These are phyloP conservation scores for Calycopis cecrops DNA, from an alignment of 1,140 invertebrate genomes.

Conservation along the genomic window DNA sequence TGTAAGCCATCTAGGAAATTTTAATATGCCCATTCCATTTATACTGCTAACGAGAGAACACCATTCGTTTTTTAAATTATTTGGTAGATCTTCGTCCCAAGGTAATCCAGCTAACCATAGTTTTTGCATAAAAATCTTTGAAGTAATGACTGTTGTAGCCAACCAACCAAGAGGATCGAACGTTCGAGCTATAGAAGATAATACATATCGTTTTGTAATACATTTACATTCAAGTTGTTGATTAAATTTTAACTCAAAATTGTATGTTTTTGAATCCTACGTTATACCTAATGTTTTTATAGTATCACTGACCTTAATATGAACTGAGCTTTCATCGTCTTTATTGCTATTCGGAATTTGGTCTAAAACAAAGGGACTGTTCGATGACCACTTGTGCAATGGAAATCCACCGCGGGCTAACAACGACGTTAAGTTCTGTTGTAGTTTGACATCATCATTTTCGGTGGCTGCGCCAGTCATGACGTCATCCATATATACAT, in stretches of 20 bases:
- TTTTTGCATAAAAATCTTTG: slow-evolving; percentile 68
- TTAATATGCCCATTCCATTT: slow-evolving; percentile 8
- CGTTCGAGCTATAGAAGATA: slow-evolving; percentile 22
- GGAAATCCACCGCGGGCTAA: slow-evolving; percentile 11
- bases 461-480: slow-evolving; percentile 42
- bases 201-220: slow-evolving; percentile 25
- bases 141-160: slow-evolving; percentile 46
- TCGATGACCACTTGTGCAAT: slow-evolving; percentile 16
- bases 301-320: slow-evolving; percentile 25
- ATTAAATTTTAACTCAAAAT: slow-evolving; percentile 19
- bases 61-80: slow-evolving; percentile 31
- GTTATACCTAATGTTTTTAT: slow-evolving; percentile 26
- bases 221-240: neutral
- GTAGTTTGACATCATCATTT: slow-evolving; percentile 36
- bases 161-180: slow-evolving; percentile 61
- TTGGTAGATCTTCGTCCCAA: slow-evolving; percentile 51
- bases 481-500: slow-evolving; percentile 66
- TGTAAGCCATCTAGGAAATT: slow-evolving; percentile 25
- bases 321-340: slow-evolving; percentile 8
- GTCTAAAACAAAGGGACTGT: slow-evolving; percentile 4
- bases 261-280: slow-evolving; percentile 24
- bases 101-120: slow-evolving; percentile 47
- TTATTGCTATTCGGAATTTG: slow-evolving; percentile 9
- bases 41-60: slow-evolving; percentile 22
- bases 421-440: slow-evolving; percentile 7